Conservation (phyloP, 1,140 invertebrate species). For the Drosophila fuyamai region DNA sequence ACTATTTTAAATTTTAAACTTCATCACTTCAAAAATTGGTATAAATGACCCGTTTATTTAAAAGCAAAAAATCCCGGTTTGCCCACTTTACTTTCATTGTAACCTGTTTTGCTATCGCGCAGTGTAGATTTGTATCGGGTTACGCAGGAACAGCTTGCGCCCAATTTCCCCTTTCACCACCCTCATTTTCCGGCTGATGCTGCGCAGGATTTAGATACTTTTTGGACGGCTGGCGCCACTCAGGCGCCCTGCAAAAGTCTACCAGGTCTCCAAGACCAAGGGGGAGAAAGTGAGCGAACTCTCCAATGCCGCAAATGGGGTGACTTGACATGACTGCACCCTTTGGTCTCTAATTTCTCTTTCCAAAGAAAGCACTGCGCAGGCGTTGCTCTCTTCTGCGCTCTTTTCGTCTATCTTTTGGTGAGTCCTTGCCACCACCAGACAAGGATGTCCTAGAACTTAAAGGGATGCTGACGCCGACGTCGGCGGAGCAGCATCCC, state of each 20-base stretch:
- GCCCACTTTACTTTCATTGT: background rate
- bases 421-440: conserved; percentile 14
- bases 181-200: conserved; percentile 32
- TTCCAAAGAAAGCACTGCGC: conserved; percentile 31
- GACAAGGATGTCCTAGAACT: conserved; percentile 27
- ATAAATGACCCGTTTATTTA: no score
- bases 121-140: conserved; percentile 41
- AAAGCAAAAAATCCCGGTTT: background rate
- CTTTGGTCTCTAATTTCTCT: conserved; percentile 44
- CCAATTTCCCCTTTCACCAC: conserved; percentile 1
- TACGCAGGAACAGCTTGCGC: conserved; percentile 41
- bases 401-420: conserved; percentile 11
- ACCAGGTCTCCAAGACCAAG: conserved; percentile 11
- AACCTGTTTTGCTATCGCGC: conserved; percentile 39
- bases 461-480: conserved; percentile 16
- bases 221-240: conserved; percentile 58
- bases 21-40: no score
- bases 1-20: no score
- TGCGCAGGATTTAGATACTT: conserved; percentile 65
- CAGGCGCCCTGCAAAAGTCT: conserved; percentile 50
- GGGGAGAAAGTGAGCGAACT: conserved; percentile 11
- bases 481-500: conserved; percentile 66
- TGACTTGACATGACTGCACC: conserved; percentile 55
- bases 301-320: conserved; percentile 28
- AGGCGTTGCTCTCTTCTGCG: conserved; percentile 36